Conservation (phyloP, 2,888 invertebrate genomes). For the Lordiphosa fenestrarum region DNA sequence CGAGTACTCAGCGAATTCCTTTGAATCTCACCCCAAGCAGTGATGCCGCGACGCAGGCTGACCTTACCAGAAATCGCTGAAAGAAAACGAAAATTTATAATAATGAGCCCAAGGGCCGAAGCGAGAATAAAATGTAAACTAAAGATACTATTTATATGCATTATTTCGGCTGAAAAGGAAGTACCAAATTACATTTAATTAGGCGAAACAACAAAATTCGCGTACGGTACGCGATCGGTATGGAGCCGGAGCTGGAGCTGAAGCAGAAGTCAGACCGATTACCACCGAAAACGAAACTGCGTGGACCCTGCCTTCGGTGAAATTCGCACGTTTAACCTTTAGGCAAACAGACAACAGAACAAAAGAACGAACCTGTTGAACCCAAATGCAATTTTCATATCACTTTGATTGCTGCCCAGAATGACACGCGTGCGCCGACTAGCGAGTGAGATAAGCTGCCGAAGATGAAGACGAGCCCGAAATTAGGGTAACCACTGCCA, state of each 20-base stretch:
- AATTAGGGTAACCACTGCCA: slow-evolving; percentile 67
- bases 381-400: slow-evolving; percentile 77
- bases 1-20: slow-evolving; percentile 48
- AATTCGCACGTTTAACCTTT: slow-evolving; percentile 78
- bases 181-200: slow-evolving; percentile 80
- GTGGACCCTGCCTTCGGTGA: slow-evolving; percentile 50
- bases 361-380: slow-evolving; percentile 70
- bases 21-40: slow-evolving; percentile 44
- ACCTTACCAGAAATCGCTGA: slow-evolving; percentile 38
- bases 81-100: slow-evolving; percentile 74
- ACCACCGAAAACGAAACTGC: slow-evolving; percentile 64
- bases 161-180: slow-evolving; percentile 78
- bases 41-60: slow-evolving; percentile 12
- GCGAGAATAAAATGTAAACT: slow-evolving; percentile 66
- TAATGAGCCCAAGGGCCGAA: slow-evolving; percentile 44
- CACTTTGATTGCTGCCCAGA: slow-evolving; percentile 77
- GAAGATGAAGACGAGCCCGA: slow-evolving; percentile 49
- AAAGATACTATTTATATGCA: slow-evolving; percentile 76
- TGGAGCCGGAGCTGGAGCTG: slow-evolving; percentile 26
- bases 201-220: slow-evolving; percentile 67
- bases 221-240: slow-evolving; percentile 66
- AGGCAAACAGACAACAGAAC: slow-evolving; percentile 56
- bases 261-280: slow-evolving; percentile 73
- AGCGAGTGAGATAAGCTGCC: slow-evolving; percentile 60
- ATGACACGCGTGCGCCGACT: slow-evolving; percentile 70